Evolutionary conservation across 2,113 vertebrate species (phyloP), one percentile per base, ranked within the genome.

Genomic region (Ammospiza nelsoni): DNA sequence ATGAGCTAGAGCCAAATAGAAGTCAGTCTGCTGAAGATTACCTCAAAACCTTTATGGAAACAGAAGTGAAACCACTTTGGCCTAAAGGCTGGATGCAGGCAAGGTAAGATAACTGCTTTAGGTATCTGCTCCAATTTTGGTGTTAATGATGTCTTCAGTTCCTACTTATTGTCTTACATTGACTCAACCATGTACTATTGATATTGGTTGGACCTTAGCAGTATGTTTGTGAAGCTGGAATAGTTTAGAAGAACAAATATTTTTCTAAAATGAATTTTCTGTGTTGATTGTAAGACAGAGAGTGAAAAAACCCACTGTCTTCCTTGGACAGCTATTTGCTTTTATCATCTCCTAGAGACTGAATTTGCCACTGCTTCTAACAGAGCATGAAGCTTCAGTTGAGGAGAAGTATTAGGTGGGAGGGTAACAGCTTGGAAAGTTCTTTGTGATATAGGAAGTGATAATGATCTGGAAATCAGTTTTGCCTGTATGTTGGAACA

Each of bases 41-140:
- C 98, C 99, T 99, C 96, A 99, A 99, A 97, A 98, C 98, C 88
- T 99, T 99, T 97, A 99, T 99, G 99, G 99, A 99, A 98, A 98
- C 98, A 4, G 99, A 99, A 92, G 99, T 99, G 55, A 99, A 99
- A 94, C 99, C 98, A 75, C 98, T 99, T 78, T 99, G 99, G 99
- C 99, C 99, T 66, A 99, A 99, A 97, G 99, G 99, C 85, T 99
- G 99, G 99, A 99, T 99, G 99, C 99, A 99, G 97, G 98, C 98
- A 97, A 99, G 99, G 99, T 99, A 97, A 95, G 96, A 95, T 69
- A 73, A 13, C 12, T 51, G 31, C 31, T 89, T 51, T 67, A 28
- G 52, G 1, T 51, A 31, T 66, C 11, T 72, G 1, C 44, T 41
- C 43, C 39, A 41, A 24, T 72, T 83, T 72, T 61, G 28, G 10